Percentiles rank a stretch among this genome's conserved stretches.
Evolutionary conservation across 2,888 invertebrate species (phyloP).

Genomic region (Meandrusa payeni): DNA sequence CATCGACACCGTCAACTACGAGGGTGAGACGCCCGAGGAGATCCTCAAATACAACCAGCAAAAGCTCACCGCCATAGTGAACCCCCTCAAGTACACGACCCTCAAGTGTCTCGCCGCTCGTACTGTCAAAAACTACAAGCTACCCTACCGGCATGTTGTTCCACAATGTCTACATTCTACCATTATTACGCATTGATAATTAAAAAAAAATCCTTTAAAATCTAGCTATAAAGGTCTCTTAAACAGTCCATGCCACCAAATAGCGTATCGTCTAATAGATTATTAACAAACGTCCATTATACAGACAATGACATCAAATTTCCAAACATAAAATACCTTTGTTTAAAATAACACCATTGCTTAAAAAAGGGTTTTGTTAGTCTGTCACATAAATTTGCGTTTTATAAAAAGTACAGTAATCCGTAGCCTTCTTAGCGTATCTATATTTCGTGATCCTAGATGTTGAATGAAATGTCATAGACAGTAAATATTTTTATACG

Average conservation of each 20-base stretch:
- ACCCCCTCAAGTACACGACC: conserved; percentile 88
- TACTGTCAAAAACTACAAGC: conserved; percentile 86
- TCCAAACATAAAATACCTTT: too few species aligned
- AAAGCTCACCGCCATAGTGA: conserved; percentile 83
- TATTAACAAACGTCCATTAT: too few species aligned
- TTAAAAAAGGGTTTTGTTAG: too few species aligned
- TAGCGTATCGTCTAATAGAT: neutral
- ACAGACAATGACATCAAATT: too few species aligned
- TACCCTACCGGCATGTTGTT: conserved; percentile 81
- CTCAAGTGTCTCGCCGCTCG: conserved; percentile 93
- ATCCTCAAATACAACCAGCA: conserved; percentile 82
- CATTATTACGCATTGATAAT: conserved; percentile 67
- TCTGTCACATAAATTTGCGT: too few species aligned
- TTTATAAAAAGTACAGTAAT: too few species aligned
- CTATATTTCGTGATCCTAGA: too few species aligned
- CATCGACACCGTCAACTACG: conserved; percentile 89
- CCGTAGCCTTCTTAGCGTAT: too few species aligned
- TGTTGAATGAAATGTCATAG: neutral
- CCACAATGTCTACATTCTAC: conserved; percentile 76
- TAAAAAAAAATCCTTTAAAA: too few species aligned
- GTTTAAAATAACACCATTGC: too few species aligned
- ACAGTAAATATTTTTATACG: conserved; percentile 11
- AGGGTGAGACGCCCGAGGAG: conserved; percentile 87
- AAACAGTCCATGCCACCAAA: neutral
- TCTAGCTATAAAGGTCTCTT: neutral